These are phyloP conservation scores for Aplysina aerophoba DNA, from an alignment of 37 sponge, comb jelly and placozoan genomes.

Conservation along the genomic window DNA sequence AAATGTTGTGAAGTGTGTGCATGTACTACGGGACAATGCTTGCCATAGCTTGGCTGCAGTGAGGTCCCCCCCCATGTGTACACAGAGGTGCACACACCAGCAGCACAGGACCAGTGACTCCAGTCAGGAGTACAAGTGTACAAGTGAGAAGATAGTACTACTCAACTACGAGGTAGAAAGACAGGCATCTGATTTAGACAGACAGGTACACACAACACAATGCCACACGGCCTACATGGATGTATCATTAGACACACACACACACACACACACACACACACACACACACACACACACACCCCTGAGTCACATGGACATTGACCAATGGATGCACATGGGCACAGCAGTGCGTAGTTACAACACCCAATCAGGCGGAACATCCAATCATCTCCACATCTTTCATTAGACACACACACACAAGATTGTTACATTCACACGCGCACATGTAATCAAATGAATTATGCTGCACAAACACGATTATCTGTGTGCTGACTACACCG, in stretches of 20 bases:
- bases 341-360: background rate
- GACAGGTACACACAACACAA: background rate
- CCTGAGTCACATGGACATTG: background rate
- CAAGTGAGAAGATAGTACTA: no score
- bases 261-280: slow-evolving; percentile 20
- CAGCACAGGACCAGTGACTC: no score
- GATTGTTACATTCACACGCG: background rate
- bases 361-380: background rate
- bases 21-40: no score
- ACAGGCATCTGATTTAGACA: background rate
- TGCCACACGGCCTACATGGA: background rate
- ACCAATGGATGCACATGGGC: background rate
- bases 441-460: slow-evolving; percentile 3
- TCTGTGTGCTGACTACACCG: no score
- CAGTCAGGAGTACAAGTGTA: no score
- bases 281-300: slow-evolving; percentile 32
- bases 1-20: no score
- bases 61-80: no score
- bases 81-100: no score
- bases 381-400: background rate
- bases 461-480: background rate
- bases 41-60: no score
- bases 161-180: no score
- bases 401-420: background rate
- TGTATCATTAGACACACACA: background rate